A percentile compares a stretch with the other conserved stretches of the same genome.
Conservation (phyloP, 2,113 vertebrate species). For the Girardinichthys multiradiatus region DNA sequence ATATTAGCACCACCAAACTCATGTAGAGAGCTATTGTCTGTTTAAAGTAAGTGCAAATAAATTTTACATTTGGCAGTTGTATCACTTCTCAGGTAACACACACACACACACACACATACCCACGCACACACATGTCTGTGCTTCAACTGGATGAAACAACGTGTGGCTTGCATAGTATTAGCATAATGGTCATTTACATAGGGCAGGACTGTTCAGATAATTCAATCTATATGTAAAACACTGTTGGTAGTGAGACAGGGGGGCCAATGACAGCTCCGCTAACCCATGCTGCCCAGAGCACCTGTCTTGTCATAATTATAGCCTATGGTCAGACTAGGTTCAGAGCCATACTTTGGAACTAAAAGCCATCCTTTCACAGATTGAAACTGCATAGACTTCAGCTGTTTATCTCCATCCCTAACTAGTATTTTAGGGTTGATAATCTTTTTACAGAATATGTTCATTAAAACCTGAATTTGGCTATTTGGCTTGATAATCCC, state of each 20-base stretch:
- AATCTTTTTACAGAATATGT: not conserved
- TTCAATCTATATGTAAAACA: conserved; percentile 82
- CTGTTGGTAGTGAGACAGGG: conserved; percentile 48
- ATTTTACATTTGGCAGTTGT: no score
- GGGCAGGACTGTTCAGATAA: conserved; percentile 69
- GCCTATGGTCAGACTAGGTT: conserved; percentile 25
- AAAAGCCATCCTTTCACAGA: conserved; percentile 11
- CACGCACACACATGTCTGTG: not conserved
- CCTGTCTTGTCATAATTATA: conserved; percentile 60
- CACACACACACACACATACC: not conserved
- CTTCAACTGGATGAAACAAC: conserved; percentile 17
- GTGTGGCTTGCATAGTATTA: conserved; percentile 60
- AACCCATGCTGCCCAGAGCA: conserved; percentile 54
- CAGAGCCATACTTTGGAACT: conserved; percentile 8
- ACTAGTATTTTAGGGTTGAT: not conserved
- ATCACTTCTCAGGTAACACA: not conserved
- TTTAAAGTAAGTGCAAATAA: not conserved
- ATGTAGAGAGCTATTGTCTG: not conserved
- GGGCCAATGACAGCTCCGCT: conserved; percentile 41
- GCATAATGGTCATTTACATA: conserved; percentile 75
- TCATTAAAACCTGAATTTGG: conserved; percentile 9
- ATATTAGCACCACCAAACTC: not conserved
- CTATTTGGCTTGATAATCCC: not conserved
- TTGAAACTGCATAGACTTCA: not conserved
- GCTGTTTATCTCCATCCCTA: not conserved